These are phyloP conservation scores for Ifrita kowaldi DNA, from an alignment of 2,113 vertebrate genomes.

Conservation along the genomic window DNA sequence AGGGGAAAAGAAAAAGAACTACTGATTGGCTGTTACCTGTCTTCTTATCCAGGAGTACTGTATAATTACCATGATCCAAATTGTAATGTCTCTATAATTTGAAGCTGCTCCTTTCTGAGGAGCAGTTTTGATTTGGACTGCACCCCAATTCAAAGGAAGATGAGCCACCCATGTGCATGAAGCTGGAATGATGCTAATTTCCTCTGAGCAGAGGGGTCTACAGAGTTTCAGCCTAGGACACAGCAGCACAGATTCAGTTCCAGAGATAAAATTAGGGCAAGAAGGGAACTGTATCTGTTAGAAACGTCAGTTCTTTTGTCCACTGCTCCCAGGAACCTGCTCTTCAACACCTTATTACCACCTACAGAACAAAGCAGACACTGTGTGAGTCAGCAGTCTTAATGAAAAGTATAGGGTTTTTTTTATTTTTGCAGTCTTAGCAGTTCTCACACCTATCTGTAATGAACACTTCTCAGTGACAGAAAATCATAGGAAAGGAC, in stretches of 20 bases:
- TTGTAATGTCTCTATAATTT: background rate
- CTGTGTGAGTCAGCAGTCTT: background rate
- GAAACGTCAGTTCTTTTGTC: background rate
- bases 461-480: background rate
- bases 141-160: background rate
- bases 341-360: background rate
- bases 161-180: rapidly evolving
- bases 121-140: background rate
- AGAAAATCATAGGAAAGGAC: background rate
- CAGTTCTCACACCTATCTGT: background rate
- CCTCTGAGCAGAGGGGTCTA: background rate
- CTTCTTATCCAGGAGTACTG: background rate
- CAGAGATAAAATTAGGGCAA: background rate
- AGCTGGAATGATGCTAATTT: background rate
- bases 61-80: background rate
- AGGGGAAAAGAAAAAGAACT: background rate
- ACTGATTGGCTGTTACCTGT: background rate
- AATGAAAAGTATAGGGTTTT: background rate
- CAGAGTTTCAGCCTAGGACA: background rate
- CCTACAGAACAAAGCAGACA: background rate
- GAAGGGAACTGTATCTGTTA: background rate
- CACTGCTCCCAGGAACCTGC: background rate
- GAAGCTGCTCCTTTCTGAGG: background rate
- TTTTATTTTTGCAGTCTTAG: background rate
- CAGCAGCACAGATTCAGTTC: background rate